A percentile compares a stretch with the other conserved stretches of the same genome.
phyloP scores from a whole-genome alignment of 2,888 invertebrate genomes.

The Mallateleia sp. region DNA sequence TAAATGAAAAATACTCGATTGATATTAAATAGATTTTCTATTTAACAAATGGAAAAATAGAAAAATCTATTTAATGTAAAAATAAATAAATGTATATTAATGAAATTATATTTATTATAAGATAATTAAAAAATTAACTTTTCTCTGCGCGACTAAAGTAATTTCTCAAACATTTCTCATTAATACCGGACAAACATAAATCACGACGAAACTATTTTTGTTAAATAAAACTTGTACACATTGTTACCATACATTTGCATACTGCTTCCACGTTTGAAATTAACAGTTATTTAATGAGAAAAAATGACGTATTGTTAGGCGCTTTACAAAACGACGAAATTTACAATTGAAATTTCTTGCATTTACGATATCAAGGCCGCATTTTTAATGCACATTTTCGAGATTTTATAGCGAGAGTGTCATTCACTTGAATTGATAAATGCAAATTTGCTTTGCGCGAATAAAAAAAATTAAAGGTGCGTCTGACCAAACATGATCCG shows the following conservation, averaged over 20 bases:
- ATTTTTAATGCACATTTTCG: conserved; percentile 7
- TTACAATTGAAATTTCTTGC: conserved; percentile 9
- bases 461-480: conserved; percentile 20
- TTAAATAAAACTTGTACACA: too few species aligned
- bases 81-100: too few species aligned
- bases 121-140: too few species aligned
- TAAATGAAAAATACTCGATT: too few species aligned
- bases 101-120: too few species aligned
- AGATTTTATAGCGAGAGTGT: conserved; percentile 18
- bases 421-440: conserved; percentile 15
- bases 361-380: background rate
- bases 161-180: too few species aligned
- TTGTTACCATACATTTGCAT: background rate
- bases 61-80: too few species aligned
- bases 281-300: background rate
- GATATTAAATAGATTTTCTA: too few species aligned
- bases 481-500: conserved; percentile 57
- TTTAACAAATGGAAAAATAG: too few species aligned
- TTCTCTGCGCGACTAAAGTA: too few species aligned
- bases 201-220: too few species aligned
- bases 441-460: conserved; percentile 15
- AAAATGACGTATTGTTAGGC: background rate
- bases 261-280: background rate
- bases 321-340: background rate
- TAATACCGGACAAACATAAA: too few species aligned